phyloP scores from a whole-genome alignment of 2,888 invertebrate genomes.

The Myopa tessellatipennis region DNA sequence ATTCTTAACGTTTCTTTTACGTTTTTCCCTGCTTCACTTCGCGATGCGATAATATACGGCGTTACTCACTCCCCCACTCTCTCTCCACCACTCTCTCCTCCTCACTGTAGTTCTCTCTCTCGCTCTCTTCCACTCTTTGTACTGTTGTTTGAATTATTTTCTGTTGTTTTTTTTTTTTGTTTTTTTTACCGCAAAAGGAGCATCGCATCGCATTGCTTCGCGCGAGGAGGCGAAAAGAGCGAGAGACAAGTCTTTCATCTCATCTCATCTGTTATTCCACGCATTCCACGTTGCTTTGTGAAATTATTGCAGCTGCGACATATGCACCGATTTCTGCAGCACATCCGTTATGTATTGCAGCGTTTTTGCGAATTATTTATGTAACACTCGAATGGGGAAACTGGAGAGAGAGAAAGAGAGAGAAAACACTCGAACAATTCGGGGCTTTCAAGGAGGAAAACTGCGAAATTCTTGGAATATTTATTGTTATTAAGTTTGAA shows the following conservation, averaged over 20 bases:
- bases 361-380: constrained; percentile 8
- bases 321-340: constrained; percentile 17
- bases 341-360: constrained; percentile 12
- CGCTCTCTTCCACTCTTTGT: background rate
- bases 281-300: constrained; percentile 10
- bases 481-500: background rate
- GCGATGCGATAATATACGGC: too few relatives aligned
- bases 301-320: constrained; percentile 28
- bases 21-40: too few relatives aligned
- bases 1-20: too few relatives aligned
- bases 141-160: background rate
- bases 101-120: background rate
- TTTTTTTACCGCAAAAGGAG: background rate
- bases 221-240: background rate
- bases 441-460: background rate
- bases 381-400: background rate
- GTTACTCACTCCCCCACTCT: too few relatives aligned
- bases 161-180: background rate
- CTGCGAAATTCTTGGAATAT: background rate
- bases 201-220: background rate
- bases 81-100: too few relatives aligned
- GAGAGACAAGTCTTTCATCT: background rate
- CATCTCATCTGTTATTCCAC: constrained; percentile 5
- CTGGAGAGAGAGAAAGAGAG: background rate
- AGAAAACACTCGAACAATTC: background rate